These are phyloP conservation scores for Philotrypesis tridentata DNA, from an alignment of 1,140 invertebrate species.

Conservation along the genomic window DNA sequence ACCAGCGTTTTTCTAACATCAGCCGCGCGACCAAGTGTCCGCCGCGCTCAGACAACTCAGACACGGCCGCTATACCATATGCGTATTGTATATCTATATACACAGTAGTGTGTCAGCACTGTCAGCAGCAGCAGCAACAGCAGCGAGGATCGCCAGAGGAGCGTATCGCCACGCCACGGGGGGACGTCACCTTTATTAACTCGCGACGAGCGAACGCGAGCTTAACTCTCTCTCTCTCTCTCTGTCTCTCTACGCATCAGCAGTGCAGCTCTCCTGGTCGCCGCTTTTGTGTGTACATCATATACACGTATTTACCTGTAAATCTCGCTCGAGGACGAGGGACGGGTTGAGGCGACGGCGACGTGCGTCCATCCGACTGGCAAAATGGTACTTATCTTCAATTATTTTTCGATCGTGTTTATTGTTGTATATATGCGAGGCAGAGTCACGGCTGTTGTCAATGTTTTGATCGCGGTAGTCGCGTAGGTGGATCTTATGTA, in stretches of 20 bases:
- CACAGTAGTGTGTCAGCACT: too few relatives aligned
- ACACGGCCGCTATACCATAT: background rate
- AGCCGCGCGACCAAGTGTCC: background rate
- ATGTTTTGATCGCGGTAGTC: background rate
- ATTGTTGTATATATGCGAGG: too few relatives aligned
- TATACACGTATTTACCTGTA: background rate
- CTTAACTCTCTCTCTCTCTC: background rate
- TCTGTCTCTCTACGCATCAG: too few relatives aligned
- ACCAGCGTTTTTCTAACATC: background rate
- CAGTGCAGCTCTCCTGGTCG: too few relatives aligned
- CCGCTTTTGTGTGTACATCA: too few relatives aligned
- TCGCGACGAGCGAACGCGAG: background rate
- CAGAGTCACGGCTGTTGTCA: background rate
- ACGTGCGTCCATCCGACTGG: background rate
- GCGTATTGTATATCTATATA: background rate
- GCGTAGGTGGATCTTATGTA: background rate
- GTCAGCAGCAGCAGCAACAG: too few relatives aligned
- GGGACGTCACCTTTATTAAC: constrained; percentile 24
- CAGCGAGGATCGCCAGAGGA: constrained; percentile 19
- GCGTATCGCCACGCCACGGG: constrained; percentile 18
- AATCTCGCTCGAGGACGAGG: background rate
- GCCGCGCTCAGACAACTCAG: too few relatives aligned
- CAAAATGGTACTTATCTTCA: constrained; percentile 41
- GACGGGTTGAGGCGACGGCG: too few relatives aligned
- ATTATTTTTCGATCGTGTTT: too few relatives aligned